Percentiles rank a stretch among this genome's conserved stretches.
Conservation (phyloP, 1,140 invertebrate species). For the Drosophila nigrodunni region DNA sequence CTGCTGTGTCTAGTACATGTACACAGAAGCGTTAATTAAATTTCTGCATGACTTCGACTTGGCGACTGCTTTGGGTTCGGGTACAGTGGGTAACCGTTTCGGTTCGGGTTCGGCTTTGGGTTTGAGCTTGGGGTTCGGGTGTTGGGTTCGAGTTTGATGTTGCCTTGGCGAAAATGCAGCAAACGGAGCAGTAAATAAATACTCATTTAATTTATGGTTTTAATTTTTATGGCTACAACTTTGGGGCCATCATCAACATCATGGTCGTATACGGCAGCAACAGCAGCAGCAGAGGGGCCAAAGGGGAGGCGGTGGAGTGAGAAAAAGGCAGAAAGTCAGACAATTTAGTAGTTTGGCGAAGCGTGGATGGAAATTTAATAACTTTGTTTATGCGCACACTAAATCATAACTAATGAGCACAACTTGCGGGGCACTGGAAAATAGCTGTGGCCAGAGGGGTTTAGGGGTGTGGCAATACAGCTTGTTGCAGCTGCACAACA, state of each 20-base stretch:
- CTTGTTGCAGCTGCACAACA: slow-evolving; percentile 39
- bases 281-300: background rate
- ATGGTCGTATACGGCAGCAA: slow-evolving; percentile 11
- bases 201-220: slow-evolving; percentile 83
- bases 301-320: background rate
- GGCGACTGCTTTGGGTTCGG: slow-evolving; percentile 3
- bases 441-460: background rate
- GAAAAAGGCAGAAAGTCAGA: slow-evolving; percentile 48
- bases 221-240: slow-evolving; percentile 83
- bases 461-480: slow-evolving; percentile 36
- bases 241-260: slow-evolving; percentile 54
- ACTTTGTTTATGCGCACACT: slow-evolving; percentile 82
- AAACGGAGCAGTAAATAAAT: slow-evolving; percentile 71
- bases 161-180: slow-evolving; percentile 51
- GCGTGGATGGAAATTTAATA: slow-evolving; percentile 82
- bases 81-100: background rate
- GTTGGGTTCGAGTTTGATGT: slow-evolving; percentile 1
- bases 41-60: slow-evolving; percentile 66
- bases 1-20: slow-evolving; percentile 76
- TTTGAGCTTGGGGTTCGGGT: background rate
- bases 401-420: slow-evolving; percentile 82
- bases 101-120: background rate
- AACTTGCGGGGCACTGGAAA: slow-evolving; percentile 33
- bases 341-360: slow-evolving; percentile 81
- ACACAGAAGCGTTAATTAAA: slow-evolving; percentile 83